A percentile compares a stretch with the other conserved stretches of the same genome.
phyloP scores from a whole-genome alignment of 2,797 vertebrate species.

The Lepilemur ruficaudatus region DNA sequence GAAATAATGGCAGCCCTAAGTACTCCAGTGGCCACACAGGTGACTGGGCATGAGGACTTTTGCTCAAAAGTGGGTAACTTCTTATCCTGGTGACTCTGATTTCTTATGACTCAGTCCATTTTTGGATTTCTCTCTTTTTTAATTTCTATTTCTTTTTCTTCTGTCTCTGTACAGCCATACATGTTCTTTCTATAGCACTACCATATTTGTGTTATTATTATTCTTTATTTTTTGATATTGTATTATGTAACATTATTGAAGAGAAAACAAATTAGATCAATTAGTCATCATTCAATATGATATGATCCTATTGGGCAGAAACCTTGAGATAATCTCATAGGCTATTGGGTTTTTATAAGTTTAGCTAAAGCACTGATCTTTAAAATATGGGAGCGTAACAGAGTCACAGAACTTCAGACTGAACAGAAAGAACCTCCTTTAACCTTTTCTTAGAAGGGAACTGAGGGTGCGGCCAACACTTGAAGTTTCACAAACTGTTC shows the following conservation, averaged over 20 bases:
- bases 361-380: not conserved
- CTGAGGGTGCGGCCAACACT: fast-evolving
- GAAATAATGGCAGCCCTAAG: not conserved
- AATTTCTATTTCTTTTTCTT: not conserved
- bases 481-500: not conserved
- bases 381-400: not conserved
- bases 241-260: not conserved
- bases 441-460: not conserved
- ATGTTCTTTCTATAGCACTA: not conserved
- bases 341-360: not conserved
- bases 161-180: not conserved
- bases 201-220: not conserved
- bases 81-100: not conserved
- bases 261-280: not conserved
- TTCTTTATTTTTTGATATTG: not conserved
- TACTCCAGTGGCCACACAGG: not conserved
- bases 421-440: not conserved
- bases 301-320: not conserved
- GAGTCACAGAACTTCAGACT: not conserved
- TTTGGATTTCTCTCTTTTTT: not conserved
- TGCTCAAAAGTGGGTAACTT: not conserved
- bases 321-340: not conserved
- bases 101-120: not conserved
- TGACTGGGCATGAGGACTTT: not conserved
- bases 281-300: not conserved